phyloP scores from a whole-genome alignment of 2,797 vertebrate genomes.

The Salarias fasciatus region DNA sequence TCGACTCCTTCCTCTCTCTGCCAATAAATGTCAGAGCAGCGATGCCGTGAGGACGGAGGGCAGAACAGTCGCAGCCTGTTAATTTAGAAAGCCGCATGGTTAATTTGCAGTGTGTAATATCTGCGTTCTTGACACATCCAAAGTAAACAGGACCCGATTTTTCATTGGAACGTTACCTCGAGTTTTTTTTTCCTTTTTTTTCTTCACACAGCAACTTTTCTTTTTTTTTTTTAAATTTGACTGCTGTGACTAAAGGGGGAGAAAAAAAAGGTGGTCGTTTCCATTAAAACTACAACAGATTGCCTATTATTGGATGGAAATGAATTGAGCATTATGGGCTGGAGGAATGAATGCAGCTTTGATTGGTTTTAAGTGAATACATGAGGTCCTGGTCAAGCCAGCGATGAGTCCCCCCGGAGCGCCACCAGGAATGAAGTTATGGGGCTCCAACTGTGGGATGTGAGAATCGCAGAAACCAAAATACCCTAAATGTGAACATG shows the following conservation, averaged over 20 bases:
- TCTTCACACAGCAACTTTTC: constrained; percentile 19
- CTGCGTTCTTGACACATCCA: constrained; percentile 60
- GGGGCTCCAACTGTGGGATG: too few relatives aligned
- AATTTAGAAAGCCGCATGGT: constrained; percentile 40
- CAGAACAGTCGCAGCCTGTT: constrained; percentile 62
- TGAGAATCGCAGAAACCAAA: constrained; percentile 37
- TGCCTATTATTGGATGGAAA: constrained; percentile 68
- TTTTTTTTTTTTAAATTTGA: constrained; percentile 41
- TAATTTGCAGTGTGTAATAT: constrained; percentile 62
- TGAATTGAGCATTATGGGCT: constrained; percentile 60
- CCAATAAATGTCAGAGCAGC: constrained; percentile 61
- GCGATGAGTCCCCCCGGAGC: constrained; percentile 51
- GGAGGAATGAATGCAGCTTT: constrained; percentile 71
- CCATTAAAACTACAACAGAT: constrained; percentile 67
- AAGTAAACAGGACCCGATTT: constrained; percentile 61
- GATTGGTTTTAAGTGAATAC: constrained; percentile 69
- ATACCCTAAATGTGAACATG: neutral
- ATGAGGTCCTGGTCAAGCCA: constrained; percentile 59
- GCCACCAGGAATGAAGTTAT: constrained; percentile 65
- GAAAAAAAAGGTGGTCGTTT: constrained; percentile 25
- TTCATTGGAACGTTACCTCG: constrained; percentile 64
- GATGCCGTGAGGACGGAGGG: constrained; percentile 23
- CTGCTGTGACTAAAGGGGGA: constrained; percentile 13
- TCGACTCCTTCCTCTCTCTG: constrained; percentile 49
- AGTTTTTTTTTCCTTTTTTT: neutral